A percentile compares a stretch with the other conserved stretches of the same genome.
Conservation (phyloP, 2,797 vertebrate genomes). For the Tolypeutes matacus region DNA sequence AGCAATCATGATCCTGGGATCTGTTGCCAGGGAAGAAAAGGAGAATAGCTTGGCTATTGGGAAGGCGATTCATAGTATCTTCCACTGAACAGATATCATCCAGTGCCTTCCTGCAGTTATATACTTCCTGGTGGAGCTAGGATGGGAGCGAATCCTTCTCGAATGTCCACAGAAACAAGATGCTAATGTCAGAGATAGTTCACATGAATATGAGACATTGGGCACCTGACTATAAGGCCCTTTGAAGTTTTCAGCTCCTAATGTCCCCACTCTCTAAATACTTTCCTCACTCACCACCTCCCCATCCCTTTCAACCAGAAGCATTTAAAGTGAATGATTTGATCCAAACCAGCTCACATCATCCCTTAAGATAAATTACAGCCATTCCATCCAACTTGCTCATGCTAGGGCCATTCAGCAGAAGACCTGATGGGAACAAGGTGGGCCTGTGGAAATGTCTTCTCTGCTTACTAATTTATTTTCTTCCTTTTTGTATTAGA, state of each 20-base stretch:
- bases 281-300: neutral
- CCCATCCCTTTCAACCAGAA: neutral
- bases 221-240: neutral
- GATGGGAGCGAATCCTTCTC: neutral
- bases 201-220: neutral
- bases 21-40: neutral
- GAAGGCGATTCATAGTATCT: neutral
- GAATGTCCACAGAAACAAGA: neutral
- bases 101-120: neutral
- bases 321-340: neutral
- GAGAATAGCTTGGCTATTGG: neutral
- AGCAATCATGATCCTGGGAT: neutral
- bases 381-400: neutral
- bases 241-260: neutral
- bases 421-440: neutral
- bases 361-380: neutral
- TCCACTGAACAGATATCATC: neutral
- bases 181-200: neutral
- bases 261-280: neutral
- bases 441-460: neutral
- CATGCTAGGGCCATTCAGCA: neutral
- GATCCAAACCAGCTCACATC: neutral
- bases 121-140: neutral
- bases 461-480: neutral
- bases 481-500: neutral